Evolutionary conservation across 2,888 invertebrate species (phyloP).

Genomic region (Euphydryas editha): DNA sequence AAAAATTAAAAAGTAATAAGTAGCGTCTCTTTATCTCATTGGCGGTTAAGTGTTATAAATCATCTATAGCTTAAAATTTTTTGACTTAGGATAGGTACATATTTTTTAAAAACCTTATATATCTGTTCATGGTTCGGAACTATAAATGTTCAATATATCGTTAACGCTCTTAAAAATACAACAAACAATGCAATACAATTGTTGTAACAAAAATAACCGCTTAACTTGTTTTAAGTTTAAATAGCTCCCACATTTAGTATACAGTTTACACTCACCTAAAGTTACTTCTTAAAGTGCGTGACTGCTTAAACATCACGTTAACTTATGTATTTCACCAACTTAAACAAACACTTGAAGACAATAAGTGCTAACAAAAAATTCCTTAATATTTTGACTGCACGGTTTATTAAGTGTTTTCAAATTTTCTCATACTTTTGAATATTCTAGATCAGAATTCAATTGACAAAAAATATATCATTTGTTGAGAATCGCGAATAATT

Average conservation of each 20-base stretch:
- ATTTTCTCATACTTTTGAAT: neutral
- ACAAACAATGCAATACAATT: too few species aligned
- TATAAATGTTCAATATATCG: neutral
- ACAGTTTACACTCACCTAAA: slow-evolving; percentile 37
- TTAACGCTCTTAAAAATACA: neutral
- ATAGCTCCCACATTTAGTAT: slow-evolving; percentile 12
- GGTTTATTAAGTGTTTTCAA: neutral
- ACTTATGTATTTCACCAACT: slow-evolving; percentile 7
- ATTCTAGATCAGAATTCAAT: neutral
- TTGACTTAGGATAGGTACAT: neutral
- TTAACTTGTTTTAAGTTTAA: slow-evolving; percentile 14
- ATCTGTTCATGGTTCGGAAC: neutral
- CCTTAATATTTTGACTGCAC: slow-evolving; percentile 12
- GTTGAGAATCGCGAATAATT: neutral
- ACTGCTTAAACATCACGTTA: slow-evolving; percentile 63
- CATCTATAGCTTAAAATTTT: neutral
- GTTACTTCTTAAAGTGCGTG: slow-evolving; percentile 62
- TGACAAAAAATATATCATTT: neutral
- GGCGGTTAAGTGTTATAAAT: too few species aligned
- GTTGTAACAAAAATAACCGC: slow-evolving; percentile 1
- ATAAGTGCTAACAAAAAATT: slow-evolving; percentile 1
- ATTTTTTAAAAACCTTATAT: neutral
- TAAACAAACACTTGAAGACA: slow-evolving; percentile 11
- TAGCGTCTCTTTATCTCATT: too few species aligned
- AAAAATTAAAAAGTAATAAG: too few species aligned